These are phyloP conservation scores for Myxocyprinus asiaticus DNA, from an alignment of 2,113 vertebrate species.

Conservation along the genomic window DNA sequence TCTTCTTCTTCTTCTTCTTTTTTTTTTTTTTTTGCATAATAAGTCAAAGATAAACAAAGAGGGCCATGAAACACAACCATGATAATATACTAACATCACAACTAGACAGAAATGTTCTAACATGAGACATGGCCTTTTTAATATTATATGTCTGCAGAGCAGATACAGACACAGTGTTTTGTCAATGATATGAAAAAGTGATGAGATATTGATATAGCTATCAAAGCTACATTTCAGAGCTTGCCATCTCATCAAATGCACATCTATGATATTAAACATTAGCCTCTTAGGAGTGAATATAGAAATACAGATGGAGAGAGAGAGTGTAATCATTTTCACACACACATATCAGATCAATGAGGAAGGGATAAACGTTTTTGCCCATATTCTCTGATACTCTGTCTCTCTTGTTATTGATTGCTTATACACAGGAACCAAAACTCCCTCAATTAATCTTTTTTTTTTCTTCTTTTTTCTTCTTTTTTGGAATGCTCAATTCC, in stretches of 20 bases:
- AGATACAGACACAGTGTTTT: constrained; percentile 55
- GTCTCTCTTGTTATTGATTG: constrained; percentile 9
- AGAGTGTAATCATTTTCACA: constrained; percentile 38
- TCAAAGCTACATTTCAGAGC: constrained; percentile 74
- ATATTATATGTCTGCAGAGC: constrained; percentile 32
- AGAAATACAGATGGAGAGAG: constrained; percentile 56
- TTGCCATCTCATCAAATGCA: constrained; percentile 69
- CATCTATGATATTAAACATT: constrained; percentile 70
- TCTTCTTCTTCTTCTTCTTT: too few relatives aligned
- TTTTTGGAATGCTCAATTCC: too few relatives aligned
- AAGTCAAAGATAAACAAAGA: constrained; percentile 37
- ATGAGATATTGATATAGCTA: constrained; percentile 76
- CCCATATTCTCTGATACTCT: too few relatives aligned
- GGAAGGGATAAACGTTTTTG: constrained; percentile 45
- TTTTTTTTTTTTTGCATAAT: not conserved
- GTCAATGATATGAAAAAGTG: constrained; percentile 72
- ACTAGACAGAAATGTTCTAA: constrained; percentile 32
- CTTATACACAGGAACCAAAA: not conserved
- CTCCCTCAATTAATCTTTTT: too few relatives aligned
- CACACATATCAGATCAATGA: constrained; percentile 48
- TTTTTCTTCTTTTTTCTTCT: too few relatives aligned
- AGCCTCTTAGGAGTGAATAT: constrained; percentile 60
- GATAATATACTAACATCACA: constrained; percentile 27
- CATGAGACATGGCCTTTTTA: constrained; percentile 19
- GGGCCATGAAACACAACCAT: not conserved